A percentile compares a stretch with the other conserved stretches of the same genome.
phyloP scores from a whole-genome alignment of 2,113 vertebrate species.

The Sander lucioperca region DNA sequence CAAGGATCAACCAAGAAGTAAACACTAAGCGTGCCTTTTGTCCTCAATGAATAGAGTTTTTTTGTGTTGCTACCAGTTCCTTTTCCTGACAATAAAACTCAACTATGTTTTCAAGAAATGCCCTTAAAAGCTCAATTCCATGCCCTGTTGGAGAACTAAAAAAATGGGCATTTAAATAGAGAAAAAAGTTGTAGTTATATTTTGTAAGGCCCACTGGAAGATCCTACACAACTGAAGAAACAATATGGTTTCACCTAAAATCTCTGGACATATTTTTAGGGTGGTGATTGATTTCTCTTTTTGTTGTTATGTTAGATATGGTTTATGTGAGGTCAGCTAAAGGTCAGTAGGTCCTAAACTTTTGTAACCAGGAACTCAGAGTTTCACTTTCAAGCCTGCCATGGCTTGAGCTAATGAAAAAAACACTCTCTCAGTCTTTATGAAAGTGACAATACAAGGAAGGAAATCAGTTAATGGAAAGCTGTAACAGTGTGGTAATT shows the following conservation, averaged over 20 bases:
- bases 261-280: background rate
- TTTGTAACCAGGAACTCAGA: background rate
- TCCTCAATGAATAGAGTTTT: slow-evolving; percentile 15
- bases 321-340: slow-evolving; percentile 25
- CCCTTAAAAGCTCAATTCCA: slow-evolving; percentile 21
- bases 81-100: slow-evolving; percentile 30
- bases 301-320: slow-evolving; percentile 5
- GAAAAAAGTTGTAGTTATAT: background rate
- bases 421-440: background rate
- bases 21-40: slow-evolving; percentile 3
- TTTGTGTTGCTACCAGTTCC: slow-evolving; percentile 12
- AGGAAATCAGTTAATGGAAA: background rate
- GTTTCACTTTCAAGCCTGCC: background rate
- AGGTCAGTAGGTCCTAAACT: slow-evolving; percentile 22
- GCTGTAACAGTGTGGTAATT: background rate
- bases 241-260: slow-evolving; percentile 26
- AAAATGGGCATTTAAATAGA: background rate
- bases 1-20: slow-evolving; percentile 21
- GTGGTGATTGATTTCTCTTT: background rate
- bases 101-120: slow-evolving; percentile 30
- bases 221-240: background rate
- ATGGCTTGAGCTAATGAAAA: slow-evolving; percentile 1
- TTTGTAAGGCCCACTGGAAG: background rate
- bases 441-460: slow-evolving; percentile 17
- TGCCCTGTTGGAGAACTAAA: slow-evolving; percentile 11